phyloP scores from a whole-genome alignment of 2,797 vertebrate species.

The Carcharodon carcharias region DNA sequence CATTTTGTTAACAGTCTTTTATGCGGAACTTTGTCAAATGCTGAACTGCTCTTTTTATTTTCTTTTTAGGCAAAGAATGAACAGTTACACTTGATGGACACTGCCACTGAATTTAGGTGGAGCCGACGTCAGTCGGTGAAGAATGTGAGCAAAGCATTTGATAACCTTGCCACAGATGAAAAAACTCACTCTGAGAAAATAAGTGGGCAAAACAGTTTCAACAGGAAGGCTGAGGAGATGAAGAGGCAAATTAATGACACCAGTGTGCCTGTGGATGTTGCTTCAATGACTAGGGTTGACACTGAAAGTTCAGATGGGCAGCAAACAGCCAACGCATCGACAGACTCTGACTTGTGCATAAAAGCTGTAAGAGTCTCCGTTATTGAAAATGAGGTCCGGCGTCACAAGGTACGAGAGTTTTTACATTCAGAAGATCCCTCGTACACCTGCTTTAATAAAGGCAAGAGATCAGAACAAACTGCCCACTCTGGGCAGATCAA shows the following conservation, averaged over 20 bases:
- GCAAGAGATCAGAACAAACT: not conserved
- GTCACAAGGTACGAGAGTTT: not conserved
- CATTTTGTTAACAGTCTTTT: not conserved
- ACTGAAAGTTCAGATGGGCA: not conserved
- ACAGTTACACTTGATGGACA: not conserved
- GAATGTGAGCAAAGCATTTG: not conserved
- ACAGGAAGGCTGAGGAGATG: not conserved
- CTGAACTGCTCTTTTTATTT: not conserved
- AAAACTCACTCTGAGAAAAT: constrained; percentile 3
- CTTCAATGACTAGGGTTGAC: not conserved
- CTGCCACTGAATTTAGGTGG: not conserved
- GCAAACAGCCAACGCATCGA: too few relatives aligned
- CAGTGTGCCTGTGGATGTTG: not conserved
- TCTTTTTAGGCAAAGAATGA: not conserved
- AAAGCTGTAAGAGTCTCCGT: not conserved
- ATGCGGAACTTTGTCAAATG: not conserved
- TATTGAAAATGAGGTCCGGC: not conserved
- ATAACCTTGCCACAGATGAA: not conserved
- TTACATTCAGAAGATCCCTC: not conserved
- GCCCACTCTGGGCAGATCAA: not conserved
- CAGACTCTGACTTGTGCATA: not conserved
- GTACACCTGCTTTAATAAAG: not conserved
- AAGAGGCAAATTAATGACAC: not conserved
- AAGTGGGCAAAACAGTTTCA: not conserved
- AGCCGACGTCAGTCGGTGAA: not conserved